Conservation (phyloP, 1,140 invertebrate species). For the Drosophila bocqueti region DNA sequence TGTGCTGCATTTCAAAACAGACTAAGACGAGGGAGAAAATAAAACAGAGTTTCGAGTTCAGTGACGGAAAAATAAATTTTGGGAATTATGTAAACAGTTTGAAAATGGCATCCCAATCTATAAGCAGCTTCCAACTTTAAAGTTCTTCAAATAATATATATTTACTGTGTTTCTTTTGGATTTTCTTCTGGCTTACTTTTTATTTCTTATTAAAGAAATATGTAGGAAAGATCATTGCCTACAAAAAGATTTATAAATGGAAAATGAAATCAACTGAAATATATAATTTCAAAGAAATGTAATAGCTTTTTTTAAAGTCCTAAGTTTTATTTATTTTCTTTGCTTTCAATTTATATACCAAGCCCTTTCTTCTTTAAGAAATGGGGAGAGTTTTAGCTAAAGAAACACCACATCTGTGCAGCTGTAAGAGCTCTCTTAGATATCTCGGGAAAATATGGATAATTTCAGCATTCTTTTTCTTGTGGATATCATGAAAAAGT, state of each 20-base stretch:
- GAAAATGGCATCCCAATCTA: neutral
- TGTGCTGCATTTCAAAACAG: constrained; percentile 14
- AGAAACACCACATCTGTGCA: neutral
- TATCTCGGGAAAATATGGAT: neutral
- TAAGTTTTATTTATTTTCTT: neutral
- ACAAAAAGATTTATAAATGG: no score
- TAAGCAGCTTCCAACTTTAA: neutral
- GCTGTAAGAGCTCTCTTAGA: constrained; percentile 3
- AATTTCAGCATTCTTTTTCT: neutral
- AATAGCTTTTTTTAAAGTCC: neutral
- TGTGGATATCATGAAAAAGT: neutral
- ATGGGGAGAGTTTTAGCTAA: neutral
- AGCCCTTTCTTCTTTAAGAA: neutral
- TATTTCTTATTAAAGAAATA: neutral
- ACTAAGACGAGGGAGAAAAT: neutral
- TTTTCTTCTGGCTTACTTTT: no score
- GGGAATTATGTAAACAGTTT: neutral
- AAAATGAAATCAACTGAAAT: neutral
- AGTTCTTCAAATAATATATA: neutral
- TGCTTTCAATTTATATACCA: neutral
- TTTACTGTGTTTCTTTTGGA: neutral
- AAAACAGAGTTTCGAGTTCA: constrained; percentile 4
- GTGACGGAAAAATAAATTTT: neutral
- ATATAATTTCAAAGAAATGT: neutral
- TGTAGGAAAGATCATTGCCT: neutral